Evolutionary conservation across 2,797 vertebrate genomes (phyloP), one percentile per base, ranked within the genome.

Genomic region (Rhinoraja longicauda): DNA sequence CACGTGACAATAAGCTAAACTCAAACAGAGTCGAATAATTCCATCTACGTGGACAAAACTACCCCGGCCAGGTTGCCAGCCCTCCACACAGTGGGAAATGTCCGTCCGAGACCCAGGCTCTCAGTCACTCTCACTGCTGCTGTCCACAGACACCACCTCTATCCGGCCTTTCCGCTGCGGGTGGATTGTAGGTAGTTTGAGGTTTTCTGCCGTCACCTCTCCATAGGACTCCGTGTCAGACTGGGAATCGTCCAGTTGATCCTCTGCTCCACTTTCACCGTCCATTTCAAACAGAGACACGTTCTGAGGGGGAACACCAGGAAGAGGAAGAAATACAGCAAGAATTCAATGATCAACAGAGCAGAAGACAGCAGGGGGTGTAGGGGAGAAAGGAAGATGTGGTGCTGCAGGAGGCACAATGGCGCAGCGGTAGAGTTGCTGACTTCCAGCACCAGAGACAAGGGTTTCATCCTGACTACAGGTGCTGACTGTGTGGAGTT

Each of bases 281-380:
- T 95, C 96, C 93, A 98, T 95, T 94, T 98, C 97, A 95, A 98
- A 97, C 93, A 99, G 93, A 0, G 98, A 97, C 15, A 99, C 96
- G 10, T 99, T 98, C 98, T 99, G 94, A 0, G 93, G 93, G 84
- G 76, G 53, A 72, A 26, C 75, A 92, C 39, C 10, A 36, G 88
- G 64, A 7, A 88, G 0, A 21, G 17, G 59, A 73, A 91, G 0
- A 0, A 9, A 19, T n/a, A 57, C n/a, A 84, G 57, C 19, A 77
- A 39, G 12, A 93, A 70, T 32, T 62, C 7, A 4, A 4, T 1
- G 4, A 93, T 15, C 24, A 2, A 26, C 29, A 62, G 45, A 57
- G 10, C 4, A 26, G 19, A 53, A 24, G 10, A 29, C 0, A 26
- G 6, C 12, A 53, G 81, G 81, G 24, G 10, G 1, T 26, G 36